Evolutionary conservation across 1,140 invertebrate species (phyloP).

Genomic region (Brachionus manjavacas): DNA sequence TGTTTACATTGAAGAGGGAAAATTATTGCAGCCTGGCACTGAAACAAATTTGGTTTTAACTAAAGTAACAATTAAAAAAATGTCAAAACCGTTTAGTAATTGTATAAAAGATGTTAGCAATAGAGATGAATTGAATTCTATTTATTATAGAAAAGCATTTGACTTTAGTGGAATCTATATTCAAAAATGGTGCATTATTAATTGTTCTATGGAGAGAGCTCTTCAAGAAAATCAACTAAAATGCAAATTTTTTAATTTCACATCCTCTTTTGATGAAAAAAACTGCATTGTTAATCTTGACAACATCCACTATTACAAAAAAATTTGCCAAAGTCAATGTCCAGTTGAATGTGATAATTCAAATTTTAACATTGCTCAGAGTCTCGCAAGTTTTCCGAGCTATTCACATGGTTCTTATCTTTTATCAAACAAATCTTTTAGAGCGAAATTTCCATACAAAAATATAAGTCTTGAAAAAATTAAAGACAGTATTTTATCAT

Average conservation of each 20-base stretch:
- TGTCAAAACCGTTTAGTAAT: background rate
- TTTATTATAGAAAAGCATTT: background rate
- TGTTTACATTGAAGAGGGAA: background rate
- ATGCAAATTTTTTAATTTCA: background rate
- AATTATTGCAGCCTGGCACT: background rate
- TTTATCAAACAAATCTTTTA: no score
- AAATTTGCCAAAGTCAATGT: background rate
- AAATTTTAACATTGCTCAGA: background rate
- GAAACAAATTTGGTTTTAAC: background rate
- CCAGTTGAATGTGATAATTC: background rate
- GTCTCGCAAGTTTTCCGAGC: background rate
- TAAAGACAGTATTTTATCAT: no score
- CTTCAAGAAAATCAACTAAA: background rate
- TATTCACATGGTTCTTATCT: background rate
- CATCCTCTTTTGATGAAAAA: background rate
- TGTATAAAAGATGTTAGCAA: background rate
- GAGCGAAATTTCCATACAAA: no score
- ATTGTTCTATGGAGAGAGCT: background rate
- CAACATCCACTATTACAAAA: background rate
- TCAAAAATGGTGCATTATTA: background rate
- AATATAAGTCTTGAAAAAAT: background rate
- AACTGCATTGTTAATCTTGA: no score
- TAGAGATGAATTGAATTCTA: background rate
- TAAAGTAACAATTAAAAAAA: background rate
- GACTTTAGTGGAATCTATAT: background rate